phyloP scores from a whole-genome alignment of 1,140 invertebrate species.

The Coptotermes formosanus region DNA sequence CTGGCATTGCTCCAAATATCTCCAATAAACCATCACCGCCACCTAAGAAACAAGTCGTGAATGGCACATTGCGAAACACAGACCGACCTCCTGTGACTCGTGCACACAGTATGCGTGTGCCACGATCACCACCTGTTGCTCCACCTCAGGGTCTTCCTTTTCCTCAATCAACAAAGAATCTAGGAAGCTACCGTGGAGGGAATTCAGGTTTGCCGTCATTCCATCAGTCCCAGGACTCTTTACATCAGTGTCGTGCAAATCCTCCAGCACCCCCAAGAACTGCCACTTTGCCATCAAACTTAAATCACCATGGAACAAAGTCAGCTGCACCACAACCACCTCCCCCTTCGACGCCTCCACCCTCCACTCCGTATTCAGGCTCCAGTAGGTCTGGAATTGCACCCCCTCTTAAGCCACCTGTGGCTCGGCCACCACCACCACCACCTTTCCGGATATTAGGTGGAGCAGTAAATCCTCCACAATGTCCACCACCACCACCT shows the following conservation, averaged over 20 bases:
- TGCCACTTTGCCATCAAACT: slow-evolving; percentile 34
- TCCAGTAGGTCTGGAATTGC: slow-evolving; percentile 40
- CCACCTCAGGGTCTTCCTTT: slow-evolving; percentile 28
- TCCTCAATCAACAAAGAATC: slow-evolving; percentile 32
- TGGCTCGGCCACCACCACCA: slow-evolving; percentile 40
- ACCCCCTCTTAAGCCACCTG: slow-evolving; percentile 47
- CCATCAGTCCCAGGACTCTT: slow-evolving; percentile 55
- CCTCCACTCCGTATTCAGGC: slow-evolving; percentile 25
- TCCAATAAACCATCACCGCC: slow-evolving; percentile 52
- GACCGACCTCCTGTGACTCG: slow-evolving; percentile 47
- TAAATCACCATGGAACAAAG: slow-evolving; percentile 34
- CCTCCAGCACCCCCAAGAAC: slow-evolving; percentile 35
- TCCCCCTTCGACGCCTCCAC: slow-evolving; percentile 42
- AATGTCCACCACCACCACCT: slow-evolving; percentile 41
- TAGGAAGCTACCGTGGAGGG: slow-evolving; percentile 33
- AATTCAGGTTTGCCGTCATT: slow-evolving; percentile 41
- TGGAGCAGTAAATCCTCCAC: slow-evolving; percentile 44
- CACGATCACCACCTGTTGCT: slow-evolving; percentile 51
- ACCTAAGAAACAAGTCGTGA: slow-evolving; percentile 48
- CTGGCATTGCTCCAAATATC: slow-evolving; percentile 38
- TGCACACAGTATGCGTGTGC: slow-evolving; percentile 56
- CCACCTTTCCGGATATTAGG: slow-evolving; percentile 36
- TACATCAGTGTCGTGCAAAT: slow-evolving; percentile 41
- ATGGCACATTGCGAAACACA: slow-evolving; percentile 40
- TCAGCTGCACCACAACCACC: slow-evolving; percentile 48